Base-by-base conservation (phyloP, 2,113 vertebrate species). In the Mystacornis crossleyi region DNA sequence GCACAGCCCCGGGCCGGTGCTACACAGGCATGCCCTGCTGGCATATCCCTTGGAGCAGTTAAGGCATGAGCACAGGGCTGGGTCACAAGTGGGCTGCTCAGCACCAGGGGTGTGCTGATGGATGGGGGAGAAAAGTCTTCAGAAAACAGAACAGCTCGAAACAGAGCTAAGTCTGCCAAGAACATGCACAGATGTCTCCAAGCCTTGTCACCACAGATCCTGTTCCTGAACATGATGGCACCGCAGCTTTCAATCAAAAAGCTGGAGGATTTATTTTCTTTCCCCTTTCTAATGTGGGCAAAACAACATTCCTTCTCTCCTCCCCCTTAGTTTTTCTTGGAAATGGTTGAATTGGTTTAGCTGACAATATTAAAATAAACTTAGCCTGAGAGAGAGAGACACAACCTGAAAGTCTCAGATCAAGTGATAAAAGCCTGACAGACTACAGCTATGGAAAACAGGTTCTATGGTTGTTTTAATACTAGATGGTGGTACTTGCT, bases 361-460 rank as follows among this genome's bases (percentile, higher is more conserved):
- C 81, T 83, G 87, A 92, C 23, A 2, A 66, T 90, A 96, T 95
- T 90, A 86, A 93, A 95, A 95, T 88, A 92, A 93, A 93, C 95
- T 74, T 91, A 88, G 74, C 82, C 69, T 60, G 62, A 82, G 78
- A 93, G 72, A 90, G 69, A 90, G 69, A 92, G 0, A 91, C 47
- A 79, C 64, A 93, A 96, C 92, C 95, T 96, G 92, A 96, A 96
- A 96, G 90, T 96, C 93, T 94, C 88, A 92, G 96, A 96, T 96
- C 34, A 78, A 95, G 65, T 60, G 90, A 94, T 94, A 96, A 97
- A 95, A 97, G 92, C 88, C 79, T 94, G 74, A 96, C 93, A 88
- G 85, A 88, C 71, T 71, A 58, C 51, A 90, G 81, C 71, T 86
- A 70, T 58, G 40, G 88, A 90, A 93, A 96, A 94, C 90, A 90